phyloP scores from a whole-genome alignment of 2,113 vertebrate species.

The Rhabdornis inornatus region DNA sequence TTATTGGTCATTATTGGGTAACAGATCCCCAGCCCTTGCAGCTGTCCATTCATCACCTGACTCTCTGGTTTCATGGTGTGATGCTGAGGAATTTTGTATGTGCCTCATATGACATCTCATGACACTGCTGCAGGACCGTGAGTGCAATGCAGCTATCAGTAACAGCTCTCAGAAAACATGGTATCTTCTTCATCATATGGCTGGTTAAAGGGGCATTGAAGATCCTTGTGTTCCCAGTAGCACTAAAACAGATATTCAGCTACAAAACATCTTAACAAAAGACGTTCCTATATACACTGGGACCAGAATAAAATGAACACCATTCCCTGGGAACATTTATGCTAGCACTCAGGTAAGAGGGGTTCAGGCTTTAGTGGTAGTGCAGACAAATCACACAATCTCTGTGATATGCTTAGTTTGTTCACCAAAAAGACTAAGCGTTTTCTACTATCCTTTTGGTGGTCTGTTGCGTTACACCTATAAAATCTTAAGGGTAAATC shows the following conservation, averaged over 20 bases:
- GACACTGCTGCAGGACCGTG: background rate
- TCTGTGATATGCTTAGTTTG: background rate
- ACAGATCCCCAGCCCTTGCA: background rate
- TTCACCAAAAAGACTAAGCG: background rate
- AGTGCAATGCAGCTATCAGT: background rate
- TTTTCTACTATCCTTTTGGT: background rate
- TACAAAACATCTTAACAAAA: background rate
- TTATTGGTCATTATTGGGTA: fast-evolving
- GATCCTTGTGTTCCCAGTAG: fast-evolving
- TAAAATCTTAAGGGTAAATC: background rate
- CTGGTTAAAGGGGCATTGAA: background rate
- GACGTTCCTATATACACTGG: background rate
- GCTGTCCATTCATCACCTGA: background rate
- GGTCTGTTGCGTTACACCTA: background rate
- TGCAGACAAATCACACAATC: fast-evolving
- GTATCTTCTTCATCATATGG: fast-evolving
- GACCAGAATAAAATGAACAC: background rate
- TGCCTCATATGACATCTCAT: background rate
- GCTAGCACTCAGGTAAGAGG: background rate
- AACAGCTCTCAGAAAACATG: background rate
- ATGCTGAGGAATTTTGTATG: background rate
- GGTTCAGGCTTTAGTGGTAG: background rate
- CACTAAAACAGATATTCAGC: background rate
- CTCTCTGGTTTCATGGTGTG: background rate
- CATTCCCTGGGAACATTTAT: background rate